Evolutionary conservation across 37 sponge, comb jelly and placozoan species (phyloP).

Genomic region (Beroe forskalii): DNA sequence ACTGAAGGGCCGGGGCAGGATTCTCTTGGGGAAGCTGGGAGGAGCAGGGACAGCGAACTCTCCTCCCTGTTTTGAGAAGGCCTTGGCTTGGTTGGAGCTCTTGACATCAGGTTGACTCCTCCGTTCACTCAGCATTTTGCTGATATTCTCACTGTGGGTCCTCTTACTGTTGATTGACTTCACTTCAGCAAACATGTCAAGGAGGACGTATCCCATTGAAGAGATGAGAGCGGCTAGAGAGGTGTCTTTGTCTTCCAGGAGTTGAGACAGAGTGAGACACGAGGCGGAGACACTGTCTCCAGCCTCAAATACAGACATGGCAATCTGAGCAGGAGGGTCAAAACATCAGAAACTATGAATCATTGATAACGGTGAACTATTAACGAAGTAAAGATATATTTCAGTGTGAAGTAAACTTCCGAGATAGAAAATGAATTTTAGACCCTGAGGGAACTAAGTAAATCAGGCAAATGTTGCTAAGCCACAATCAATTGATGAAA

Average conservation of each 20-base stretch:
- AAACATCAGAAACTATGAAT: too few relatives aligned
- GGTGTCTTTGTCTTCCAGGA: conserved; percentile 1
- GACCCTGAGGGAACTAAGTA: too few relatives aligned
- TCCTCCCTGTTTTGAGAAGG: not conserved
- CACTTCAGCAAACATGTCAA: not conserved
- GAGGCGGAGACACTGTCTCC: not conserved
- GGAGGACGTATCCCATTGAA: conserved; percentile 16
- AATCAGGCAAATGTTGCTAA: too few relatives aligned
- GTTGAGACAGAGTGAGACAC: not conserved
- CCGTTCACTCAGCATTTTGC: conserved; percentile 21
- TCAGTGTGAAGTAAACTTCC: too few relatives aligned
- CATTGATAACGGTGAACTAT: too few relatives aligned
- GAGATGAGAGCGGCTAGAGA: not conserved
- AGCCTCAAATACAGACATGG: not conserved
- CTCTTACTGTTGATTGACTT: not conserved
- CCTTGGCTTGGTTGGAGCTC: not conserved
- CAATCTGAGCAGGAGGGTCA: too few relatives aligned
- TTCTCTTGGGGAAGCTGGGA: not conserved
- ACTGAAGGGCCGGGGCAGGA: not conserved
- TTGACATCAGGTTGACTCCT: not conserved
- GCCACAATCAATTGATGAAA: too few relatives aligned
- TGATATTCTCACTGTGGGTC: not conserved
- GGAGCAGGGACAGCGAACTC: not conserved
- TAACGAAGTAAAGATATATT: too few relatives aligned
- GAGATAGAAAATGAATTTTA: too few relatives aligned